Base-by-base conservation (phyloP, 2,797 vertebrate species). In the Catostomus latipinnis region DNA sequence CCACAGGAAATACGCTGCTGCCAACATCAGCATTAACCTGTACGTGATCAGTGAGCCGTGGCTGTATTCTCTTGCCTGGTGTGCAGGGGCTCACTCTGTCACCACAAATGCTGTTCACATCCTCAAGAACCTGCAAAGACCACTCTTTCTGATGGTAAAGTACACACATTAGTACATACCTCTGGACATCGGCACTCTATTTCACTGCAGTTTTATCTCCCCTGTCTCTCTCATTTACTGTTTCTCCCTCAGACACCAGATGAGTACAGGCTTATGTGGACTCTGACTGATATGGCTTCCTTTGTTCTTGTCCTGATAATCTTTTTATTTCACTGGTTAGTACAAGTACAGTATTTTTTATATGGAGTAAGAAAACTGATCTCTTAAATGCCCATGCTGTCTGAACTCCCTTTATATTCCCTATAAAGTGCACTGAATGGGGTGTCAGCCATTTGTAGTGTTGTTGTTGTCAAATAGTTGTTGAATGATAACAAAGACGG, bases 61-160 rank as follows among this genome's bases (percentile, higher is more conserved):
- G 96, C 93, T 98, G 65, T 97, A 92, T 89, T 96, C 96, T 11
- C 87, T 98, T 89, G 96, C 95, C 0, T 98, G 97, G 97, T 98
- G 97, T 73, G 88, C 91, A 0, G 96, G 94, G 9, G 94, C 93
- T 60, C 90, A 94, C 63, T 98, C 97, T 0, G 95, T 97, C 46
- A 96, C 96, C 83, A 96, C 96, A 67, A 95, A 98, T 77, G 87
- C 94, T 0, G 81, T 96, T 81, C 90, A 94, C 14, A 82, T 79
- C 0, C 92, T 97, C 81, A 93, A 89, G 65, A 84, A 80, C n/a
- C 78, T 97, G 74, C 84, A 58, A 60, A 87, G 78, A 22, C 96
- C 96, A 0, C 91, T 94, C 22, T 97, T 96, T 86, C 93, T 97
- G 79, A 95, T 97, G 96, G 97, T 97, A 90, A 95, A 95, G 73